Evolutionary conservation across 2,888 invertebrate genomes (phyloP), one percentile per base, ranked within the genome.

Genomic region (Lepidonotus clava): DNA sequence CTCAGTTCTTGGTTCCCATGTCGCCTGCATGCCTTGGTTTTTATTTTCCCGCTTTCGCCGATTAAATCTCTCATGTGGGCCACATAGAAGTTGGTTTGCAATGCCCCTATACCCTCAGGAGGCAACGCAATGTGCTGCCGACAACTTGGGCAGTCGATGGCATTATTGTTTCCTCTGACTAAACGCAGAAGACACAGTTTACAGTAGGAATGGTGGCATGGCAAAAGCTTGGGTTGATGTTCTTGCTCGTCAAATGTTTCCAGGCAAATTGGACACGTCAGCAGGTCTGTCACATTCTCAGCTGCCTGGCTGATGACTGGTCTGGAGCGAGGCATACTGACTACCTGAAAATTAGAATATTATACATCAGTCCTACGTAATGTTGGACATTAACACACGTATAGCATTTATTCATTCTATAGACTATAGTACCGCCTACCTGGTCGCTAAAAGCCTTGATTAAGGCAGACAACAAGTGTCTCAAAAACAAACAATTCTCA

Each of bases 61-160:
- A 93, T 92, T 83, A 92, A 92, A n/a, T 88, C 87, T 34, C 76
- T 61, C 89, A 89, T 89, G 32, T 88, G 88, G 36, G 83, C 61
- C 0, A 89, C 83, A 61, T 89, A 89, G 67, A 89, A 89, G 86
- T 89, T 89, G 6, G 89, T 88, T 67, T 89, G 89, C 61, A 89
- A 51, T 0, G 61, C 32, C 24, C 83, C 77, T 18, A 89, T 46
- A 28, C 89, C 89, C 53, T 53, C 87, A 1, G 87, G 86, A 11
- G 87, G 86, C 36, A 88, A 32, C 34, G 36, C 38, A 34, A 83
- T 83, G 41, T 56, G 83, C 51, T 87, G 84, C n/a, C 88, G 83
- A 41, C 88, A 88, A 6, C 83, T 85, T 8, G 88, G 88, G 21
- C 88, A 88, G 36, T 85, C 71, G 14, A 88, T 36, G 24, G 38